Evolutionary conservation across 2,797 vertebrate species (phyloP), one percentile per base, ranked within the genome.

Genomic region (Peromyscus eremicus): DNA sequence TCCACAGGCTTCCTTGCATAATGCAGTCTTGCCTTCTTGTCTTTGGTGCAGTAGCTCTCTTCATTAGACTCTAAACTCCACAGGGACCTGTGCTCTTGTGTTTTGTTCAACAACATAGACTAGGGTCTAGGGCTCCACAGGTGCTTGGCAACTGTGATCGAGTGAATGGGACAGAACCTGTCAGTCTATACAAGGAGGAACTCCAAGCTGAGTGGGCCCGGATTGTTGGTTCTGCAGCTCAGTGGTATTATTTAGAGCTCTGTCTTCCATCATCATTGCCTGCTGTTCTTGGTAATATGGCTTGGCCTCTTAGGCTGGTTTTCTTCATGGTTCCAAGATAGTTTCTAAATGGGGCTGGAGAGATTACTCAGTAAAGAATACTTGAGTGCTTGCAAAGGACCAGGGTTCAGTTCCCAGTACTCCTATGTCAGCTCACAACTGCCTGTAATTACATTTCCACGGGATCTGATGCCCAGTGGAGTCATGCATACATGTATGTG

Each of bases 21-120:
- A 2, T 12, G 16, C 52, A 81, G 40, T 49, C 40, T 43, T 91
- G 84, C 85, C 68, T 88, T 57, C 68, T 94, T 83, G 40, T 57
- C 83, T 96, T 91, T 60, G 37, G 71, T 79, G 85, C 62, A 71
- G 73, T 49, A 34, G 62, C 8, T 77, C 17, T 91, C 66, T 73
- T 21, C 21, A 49, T 70, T 92, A 79, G 52, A 95, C 49, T 70
- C 32, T 64, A 62, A 85, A 32, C 57, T 95, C 52, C 37, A 52
- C 19, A 83, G 92, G 29, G 80, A 52, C 52, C 71, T 34, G 16
- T 49, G 40, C n/a, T 79, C 70, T 70, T 62, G 16, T 57, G 37
- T 52, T 89, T 95, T 87, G 40, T 84, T 95, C 77, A 91, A 16
- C 29, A 32, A 94, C 25, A 4, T 73, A 77, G 37, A 55, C 52